Conservation (phyloP, 2,888 invertebrate genomes). For the Spodoptera exigua region DNA sequence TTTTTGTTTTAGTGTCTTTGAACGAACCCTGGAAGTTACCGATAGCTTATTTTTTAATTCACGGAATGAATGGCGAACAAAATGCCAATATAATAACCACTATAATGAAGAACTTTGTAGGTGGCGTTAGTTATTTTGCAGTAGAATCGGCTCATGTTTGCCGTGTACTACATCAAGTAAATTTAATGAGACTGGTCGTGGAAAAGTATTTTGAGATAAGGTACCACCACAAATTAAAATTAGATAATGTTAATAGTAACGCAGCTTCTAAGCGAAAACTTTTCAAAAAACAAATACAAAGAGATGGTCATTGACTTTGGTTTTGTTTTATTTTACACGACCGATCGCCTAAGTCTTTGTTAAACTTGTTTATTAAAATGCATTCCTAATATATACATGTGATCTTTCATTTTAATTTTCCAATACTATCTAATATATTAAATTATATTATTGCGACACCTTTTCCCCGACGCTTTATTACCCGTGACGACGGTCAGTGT, state of each 20-base stretch:
- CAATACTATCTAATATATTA: no score
- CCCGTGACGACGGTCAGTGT: no score
- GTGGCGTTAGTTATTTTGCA: constrained; percentile 22
- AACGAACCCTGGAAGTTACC: constrained; percentile 32
- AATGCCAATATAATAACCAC: constrained; percentile 15
- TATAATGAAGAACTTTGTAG: constrained; percentile 8
- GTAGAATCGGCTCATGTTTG: constrained; percentile 27
- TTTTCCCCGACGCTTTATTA: no score
- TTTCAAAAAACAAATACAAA: constrained; percentile 41
- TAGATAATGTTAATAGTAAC: constrained; percentile 23
- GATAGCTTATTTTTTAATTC: constrained; percentile 28
- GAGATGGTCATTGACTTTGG: constrained; percentile 38
- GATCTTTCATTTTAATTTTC: no score
- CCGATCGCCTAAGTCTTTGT: no score
- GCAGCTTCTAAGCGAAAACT: constrained; percentile 33
- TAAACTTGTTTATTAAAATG: no score
- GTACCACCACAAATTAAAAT: constrained; percentile 32
- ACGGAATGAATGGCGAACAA: constrained; percentile 22
- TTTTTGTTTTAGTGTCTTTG: no score
- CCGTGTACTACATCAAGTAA: constrained; percentile 32
- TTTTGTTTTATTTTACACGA: no score
- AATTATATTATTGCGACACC: no score
- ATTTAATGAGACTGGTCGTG: constrained; percentile 36
- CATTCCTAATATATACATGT: no score
- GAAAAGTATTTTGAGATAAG: constrained; percentile 40